Evolutionary conservation across 2,797 vertebrate genomes (phyloP), one percentile per base, ranked within the genome.

Genomic region (Sciurus vulgaris): DNA sequence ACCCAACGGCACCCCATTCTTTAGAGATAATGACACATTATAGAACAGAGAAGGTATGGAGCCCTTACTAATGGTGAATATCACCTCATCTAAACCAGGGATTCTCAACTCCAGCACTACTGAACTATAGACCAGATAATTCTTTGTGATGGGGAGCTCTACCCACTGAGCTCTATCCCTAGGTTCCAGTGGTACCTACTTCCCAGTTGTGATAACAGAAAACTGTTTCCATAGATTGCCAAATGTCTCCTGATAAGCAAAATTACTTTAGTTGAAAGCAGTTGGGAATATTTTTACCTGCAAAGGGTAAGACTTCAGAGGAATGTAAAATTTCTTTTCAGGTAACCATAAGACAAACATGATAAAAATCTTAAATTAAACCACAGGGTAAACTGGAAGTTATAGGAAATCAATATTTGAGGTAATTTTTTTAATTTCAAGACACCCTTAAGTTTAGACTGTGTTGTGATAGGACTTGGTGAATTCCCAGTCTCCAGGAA

Each of bases 261-360:
- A 81, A 56, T 88, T 49, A 88, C 26, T 35, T 22, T 47, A 28
- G 26, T 30, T 74, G 33, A 69, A 59, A 56, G 74, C 20, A 61
- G 74, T 11, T 79, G 13, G 7, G 47, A 56, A 33, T 86, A 18
- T 35, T 86, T 89, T 86, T 95, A 61, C 47, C 20, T 49, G 28
- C 20, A 51, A 20, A 89, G 94, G 86, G 22, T 73, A n/a, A 84
- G 67, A 73, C 59, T 92, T 86, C 44, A 87, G 65, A 90, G 51
- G 28, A 38, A 38, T 22, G 3, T n/a, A 24, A 72, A 73, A 22
- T 4, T 35, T n/a, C 18, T 81, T 28, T 72, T 91, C 47, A 49
- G 22, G 13, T 74, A 33, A 18, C 33, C 49, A 0, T 69, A 9
- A 11, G 63, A 69, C 28, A 28, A 17, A 26, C 49, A 38, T 51